phyloP scores from a whole-genome alignment of 2,113 vertebrate genomes.

The Perognathus longimembris region DNA sequence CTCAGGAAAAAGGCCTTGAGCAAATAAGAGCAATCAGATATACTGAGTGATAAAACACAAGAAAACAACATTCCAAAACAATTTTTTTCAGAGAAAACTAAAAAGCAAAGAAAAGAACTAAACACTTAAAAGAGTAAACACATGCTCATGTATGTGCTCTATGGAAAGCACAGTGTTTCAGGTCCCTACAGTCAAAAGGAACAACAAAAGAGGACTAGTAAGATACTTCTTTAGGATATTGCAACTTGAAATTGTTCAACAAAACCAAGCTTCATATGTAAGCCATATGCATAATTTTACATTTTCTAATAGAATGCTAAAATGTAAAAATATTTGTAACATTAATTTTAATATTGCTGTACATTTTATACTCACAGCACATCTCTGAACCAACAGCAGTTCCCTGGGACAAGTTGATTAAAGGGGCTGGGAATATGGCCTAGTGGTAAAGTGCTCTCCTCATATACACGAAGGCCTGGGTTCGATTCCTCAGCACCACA shows the following conservation, averaged over 20 bases:
- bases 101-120: no score
- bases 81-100: not conserved
- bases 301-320: conserved; percentile 13
- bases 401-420: not conserved
- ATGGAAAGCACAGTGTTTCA: not conserved
- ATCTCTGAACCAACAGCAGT: not conserved
- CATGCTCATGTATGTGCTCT: not conserved
- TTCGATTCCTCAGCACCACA: no score
- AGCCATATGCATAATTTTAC: not conserved
- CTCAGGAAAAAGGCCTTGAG: not conserved
- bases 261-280: not conserved
- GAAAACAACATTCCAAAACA: not conserved
- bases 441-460: no score
- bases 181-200: not conserved
- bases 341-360: no score
- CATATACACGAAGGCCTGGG: no score
- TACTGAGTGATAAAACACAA: not conserved
- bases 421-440: no score
- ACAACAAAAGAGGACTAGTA: not conserved
- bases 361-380: not conserved
- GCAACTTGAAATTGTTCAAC: not conserved
- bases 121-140: no score
- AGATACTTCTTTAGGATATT: not conserved
- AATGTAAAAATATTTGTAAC: not conserved
- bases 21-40: not conserved